phyloP scores from a whole-genome alignment of 1,140 invertebrate species.

The Zaprionus tsacasi region DNA sequence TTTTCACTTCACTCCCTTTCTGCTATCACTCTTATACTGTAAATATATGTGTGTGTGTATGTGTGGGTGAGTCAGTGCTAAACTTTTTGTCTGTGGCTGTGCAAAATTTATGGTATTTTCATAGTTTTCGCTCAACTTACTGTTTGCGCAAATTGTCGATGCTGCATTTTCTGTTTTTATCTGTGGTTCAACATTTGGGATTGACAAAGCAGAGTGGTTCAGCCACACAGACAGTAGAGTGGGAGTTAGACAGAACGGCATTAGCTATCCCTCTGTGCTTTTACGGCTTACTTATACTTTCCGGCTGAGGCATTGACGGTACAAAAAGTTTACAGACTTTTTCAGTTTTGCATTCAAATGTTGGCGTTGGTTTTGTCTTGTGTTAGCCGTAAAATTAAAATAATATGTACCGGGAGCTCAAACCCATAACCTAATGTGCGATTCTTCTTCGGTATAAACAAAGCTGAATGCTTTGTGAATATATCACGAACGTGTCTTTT shows the following conservation, averaged over 20 bases:
- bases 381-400: neutral
- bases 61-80: constrained; percentile 38
- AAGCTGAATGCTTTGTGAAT: no score
- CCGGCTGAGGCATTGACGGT: constrained; percentile 29
- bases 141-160: no score
- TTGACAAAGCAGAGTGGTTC: neutral
- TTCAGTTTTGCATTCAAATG: constrained; percentile 18
- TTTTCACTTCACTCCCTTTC: constrained; percentile 16
- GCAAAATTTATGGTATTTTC: constrained; percentile 50
- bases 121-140: constrained; percentile 43
- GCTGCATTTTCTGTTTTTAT: constrained; percentile 47
- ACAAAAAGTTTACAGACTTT: constrained; percentile 41
- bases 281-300: constrained; percentile 49
- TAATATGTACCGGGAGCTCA: no score
- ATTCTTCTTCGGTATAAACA: no score
- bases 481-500: no score
- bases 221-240: no score
- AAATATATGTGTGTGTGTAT: no score
- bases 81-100: constrained; percentile 46
- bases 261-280: constrained; percentile 15
- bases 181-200: constrained; percentile 11
- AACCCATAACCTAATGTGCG: no score
- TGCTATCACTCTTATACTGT: no score
- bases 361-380: neutral
- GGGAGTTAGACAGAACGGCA: constrained; percentile 4